Conservation (phyloP, 2,113 vertebrate species). For the Vidua chalybeata region DNA sequence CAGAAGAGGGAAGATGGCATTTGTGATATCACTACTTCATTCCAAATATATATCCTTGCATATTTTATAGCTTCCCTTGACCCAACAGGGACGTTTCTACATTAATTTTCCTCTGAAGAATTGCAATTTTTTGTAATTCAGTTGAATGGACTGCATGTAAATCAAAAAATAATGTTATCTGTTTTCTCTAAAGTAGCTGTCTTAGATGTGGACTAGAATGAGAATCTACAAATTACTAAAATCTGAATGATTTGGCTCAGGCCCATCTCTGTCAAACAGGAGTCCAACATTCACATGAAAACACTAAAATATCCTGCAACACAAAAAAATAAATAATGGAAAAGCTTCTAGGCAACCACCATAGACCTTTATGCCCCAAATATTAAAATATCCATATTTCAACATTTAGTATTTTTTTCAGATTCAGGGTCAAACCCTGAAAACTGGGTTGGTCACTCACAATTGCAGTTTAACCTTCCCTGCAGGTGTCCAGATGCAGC, state of each 20-base stretch:
- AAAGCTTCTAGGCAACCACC: neutral
- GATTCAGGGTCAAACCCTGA: neutral
- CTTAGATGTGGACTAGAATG: neutral
- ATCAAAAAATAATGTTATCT: neutral
- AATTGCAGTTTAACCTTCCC: neutral
- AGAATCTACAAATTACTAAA: neutral
- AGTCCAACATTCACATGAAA: neutral
- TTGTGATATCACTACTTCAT: neutral
- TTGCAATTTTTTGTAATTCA: neutral
- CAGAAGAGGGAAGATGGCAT: neutral
- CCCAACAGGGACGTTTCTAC: neutral
- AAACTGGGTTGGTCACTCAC: neutral
- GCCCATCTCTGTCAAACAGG: neutral
- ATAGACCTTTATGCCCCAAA: neutral
- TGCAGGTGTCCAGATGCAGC: neutral
- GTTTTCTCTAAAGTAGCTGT: neutral
- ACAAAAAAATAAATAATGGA: neutral
- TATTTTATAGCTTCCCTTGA: neutral
- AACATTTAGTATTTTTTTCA: neutral
- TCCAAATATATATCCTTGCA: neutral
- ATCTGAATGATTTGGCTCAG: neutral
- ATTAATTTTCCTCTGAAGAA: neutral
- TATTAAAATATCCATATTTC: neutral
- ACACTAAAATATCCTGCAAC: neutral
- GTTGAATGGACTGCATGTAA: neutral